These are phyloP conservation scores for Lateolabrax maculatus DNA, from an alignment of 2,797 vertebrate genomes.

Conservation along the genomic window DNA sequence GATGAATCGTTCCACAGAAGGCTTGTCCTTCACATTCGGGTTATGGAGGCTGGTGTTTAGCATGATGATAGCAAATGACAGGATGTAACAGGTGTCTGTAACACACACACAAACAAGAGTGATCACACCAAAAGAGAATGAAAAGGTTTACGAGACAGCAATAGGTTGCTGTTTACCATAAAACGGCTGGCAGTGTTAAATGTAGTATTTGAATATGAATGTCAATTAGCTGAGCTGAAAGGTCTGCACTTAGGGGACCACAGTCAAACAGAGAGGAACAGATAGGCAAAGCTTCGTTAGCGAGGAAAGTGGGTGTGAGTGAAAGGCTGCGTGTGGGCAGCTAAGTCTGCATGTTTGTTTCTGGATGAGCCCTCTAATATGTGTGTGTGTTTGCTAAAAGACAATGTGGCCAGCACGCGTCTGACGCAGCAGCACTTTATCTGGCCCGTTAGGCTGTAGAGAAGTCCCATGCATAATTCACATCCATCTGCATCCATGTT, in stretches of 20 bases:
- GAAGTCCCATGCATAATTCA: conserved; percentile 82
- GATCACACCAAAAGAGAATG: conserved; percentile 1
- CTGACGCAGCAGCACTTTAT: conserved; percentile 81
- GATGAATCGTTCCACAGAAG: conserved; percentile 93
- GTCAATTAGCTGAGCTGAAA: conserved; percentile 67
- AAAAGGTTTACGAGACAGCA: conserved; percentile 12
- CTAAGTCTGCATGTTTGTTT: conserved; percentile 51
- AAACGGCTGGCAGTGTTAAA: conserved; percentile 50
- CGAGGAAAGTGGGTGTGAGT: conserved; percentile 55
- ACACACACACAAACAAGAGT: conserved; percentile 33
- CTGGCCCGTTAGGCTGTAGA: conserved; percentile 64
- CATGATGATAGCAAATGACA: conserved; percentile 98
- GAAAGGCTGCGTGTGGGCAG: conserved; percentile 59
- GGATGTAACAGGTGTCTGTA: conserved; percentile 95
- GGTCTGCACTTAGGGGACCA: conserved; percentile 57
- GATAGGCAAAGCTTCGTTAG: conserved; percentile 49
- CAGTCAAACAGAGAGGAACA: conserved; percentile 42
- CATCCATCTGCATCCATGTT: conserved; percentile 76
- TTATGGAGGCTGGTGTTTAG: conserved; percentile 98
- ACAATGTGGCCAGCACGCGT: conserved; percentile 30
- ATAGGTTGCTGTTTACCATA: conserved; percentile 37
- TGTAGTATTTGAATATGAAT: conserved; percentile 72
- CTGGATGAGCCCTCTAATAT: conserved; percentile 14
- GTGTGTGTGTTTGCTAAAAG: conserved; percentile 39
- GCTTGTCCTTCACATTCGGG: conserved; percentile 97